Evolutionary conservation across 2,888 invertebrate species (phyloP).

Genomic region (Kuschelorhynchus macadamiae): DNA sequence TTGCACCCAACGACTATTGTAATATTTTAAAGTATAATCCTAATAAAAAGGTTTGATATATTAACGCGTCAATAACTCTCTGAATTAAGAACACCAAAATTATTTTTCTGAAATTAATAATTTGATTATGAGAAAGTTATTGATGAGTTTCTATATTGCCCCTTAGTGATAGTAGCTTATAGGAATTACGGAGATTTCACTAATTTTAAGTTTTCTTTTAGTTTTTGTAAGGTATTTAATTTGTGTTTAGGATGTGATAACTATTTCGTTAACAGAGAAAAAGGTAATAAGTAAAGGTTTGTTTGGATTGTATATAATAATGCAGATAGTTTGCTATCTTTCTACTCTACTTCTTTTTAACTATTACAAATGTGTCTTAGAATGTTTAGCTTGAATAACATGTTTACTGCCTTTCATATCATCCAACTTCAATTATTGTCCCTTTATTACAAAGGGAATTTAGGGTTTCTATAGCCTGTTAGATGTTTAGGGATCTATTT

Average conservation of each 20-base stretch:
- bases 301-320: slow-evolving; percentile 31
- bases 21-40: slow-evolving; percentile 17
- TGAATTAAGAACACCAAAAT: background rate
- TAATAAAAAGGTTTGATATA: slow-evolving; percentile 14
- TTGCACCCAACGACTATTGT: slow-evolving; percentile 22
- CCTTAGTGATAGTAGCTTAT: slow-evolving; percentile 48
- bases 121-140: slow-evolving; percentile 10
- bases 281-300: slow-evolving; percentile 22
- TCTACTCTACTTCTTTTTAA: background rate
- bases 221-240: slow-evolving; percentile 25
- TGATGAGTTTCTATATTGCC: slow-evolving; percentile 3
- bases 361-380: slow-evolving; percentile 31
- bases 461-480: slow-evolving; percentile 22
- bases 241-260: slow-evolving; percentile 30
- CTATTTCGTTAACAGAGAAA: slow-evolving; percentile 5
- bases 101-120: too few relatives aligned
- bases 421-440: slow-evolving; percentile 8
- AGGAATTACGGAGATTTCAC: slow-evolving; percentile 42
- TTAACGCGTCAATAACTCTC: slow-evolving; percentile 10
- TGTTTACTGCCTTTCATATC: slow-evolving; percentile 45
- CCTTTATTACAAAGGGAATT: slow-evolving; percentile 6
- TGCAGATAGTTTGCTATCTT: slow-evolving; percentile 19
- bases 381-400: slow-evolving; percentile 32
- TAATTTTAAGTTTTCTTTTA: slow-evolving; percentile 23
- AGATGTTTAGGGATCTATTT: slow-evolving; percentile 14